phyloP scores from a whole-genome alignment of 2,888 invertebrate species.

The Heliconius sara region DNA sequence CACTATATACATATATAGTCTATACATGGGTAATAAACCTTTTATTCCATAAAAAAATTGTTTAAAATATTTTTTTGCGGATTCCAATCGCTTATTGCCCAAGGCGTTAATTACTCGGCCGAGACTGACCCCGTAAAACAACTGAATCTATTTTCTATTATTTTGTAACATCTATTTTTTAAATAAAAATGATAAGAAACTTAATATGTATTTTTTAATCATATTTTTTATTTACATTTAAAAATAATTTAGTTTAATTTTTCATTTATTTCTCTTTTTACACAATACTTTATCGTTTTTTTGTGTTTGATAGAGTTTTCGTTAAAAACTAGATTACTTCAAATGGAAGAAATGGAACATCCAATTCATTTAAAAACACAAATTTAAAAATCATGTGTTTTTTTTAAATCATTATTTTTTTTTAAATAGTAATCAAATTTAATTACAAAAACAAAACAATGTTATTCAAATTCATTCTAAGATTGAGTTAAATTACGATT shows the following conservation, averaged over 20 bases:
- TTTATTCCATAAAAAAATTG: not conserved
- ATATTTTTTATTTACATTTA: not conserved
- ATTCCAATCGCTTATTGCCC: constrained; percentile 3
- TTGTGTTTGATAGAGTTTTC: too few species aligned
- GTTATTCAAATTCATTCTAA: not conserved
- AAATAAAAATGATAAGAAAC: not conserved
- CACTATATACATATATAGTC: not conserved
- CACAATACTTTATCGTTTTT: too few species aligned
- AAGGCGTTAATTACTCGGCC: constrained; percentile 29
- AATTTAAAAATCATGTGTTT: too few species aligned
- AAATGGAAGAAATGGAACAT: too few species aligned
- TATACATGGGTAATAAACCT: not conserved
- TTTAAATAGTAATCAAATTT: too few species aligned
- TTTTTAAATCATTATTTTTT: too few species aligned
- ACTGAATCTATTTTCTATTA: constrained; percentile 34
- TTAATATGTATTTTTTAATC: not conserved
- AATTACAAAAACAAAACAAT: not conserved
- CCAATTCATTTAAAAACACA: too few species aligned
- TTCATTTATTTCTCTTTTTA: too few species aligned
- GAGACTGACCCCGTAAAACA: constrained; percentile 20
- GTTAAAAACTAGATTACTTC: too few species aligned
- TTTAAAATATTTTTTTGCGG: constrained; percentile 26
- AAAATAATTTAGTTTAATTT: not conserved
- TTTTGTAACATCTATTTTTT: not conserved
- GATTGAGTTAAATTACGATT: not conserved